Evolutionary conservation across 2,113 vertebrate species (phyloP).

Genomic region (Trichechus manatus): DNA sequence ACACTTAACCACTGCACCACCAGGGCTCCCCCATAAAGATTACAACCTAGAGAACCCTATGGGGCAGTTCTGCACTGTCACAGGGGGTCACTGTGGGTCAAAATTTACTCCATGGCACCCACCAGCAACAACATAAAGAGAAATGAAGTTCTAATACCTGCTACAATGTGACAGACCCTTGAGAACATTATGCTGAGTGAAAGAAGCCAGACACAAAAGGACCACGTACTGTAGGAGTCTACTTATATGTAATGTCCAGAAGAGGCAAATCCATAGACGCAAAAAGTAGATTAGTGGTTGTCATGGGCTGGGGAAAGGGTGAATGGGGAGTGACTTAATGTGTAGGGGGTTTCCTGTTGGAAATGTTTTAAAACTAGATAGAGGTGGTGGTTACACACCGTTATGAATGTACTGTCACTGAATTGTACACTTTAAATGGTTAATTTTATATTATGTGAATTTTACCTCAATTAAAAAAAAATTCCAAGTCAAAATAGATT

Average conservation of each 20-base stretch:
- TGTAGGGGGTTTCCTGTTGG: background rate
- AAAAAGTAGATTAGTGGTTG: background rate
- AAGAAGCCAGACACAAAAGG: background rate
- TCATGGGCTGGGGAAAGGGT: background rate
- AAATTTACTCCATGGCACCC: background rate
- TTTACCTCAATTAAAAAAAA: background rate
- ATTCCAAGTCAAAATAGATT: background rate
- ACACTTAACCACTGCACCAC: background rate
- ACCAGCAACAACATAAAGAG: background rate
- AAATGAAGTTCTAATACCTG: background rate
- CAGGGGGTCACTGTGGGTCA: background rate
- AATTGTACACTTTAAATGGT: background rate
- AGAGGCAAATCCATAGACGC: background rate
- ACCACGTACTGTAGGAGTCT: background rate
- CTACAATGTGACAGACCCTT: background rate
- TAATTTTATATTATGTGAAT: background rate
- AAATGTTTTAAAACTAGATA: slow-evolving; percentile 12
- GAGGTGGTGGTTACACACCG: background rate
- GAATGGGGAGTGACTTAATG: background rate
- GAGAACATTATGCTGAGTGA: background rate
- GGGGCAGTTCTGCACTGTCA: background rate
- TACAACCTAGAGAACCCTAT: background rate
- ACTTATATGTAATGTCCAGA: background rate
- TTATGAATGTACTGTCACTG: background rate
- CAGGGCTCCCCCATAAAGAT: background rate